Conservation (phyloP, 2,888 invertebrate genomes). For the Diaperis boleti region DNA sequence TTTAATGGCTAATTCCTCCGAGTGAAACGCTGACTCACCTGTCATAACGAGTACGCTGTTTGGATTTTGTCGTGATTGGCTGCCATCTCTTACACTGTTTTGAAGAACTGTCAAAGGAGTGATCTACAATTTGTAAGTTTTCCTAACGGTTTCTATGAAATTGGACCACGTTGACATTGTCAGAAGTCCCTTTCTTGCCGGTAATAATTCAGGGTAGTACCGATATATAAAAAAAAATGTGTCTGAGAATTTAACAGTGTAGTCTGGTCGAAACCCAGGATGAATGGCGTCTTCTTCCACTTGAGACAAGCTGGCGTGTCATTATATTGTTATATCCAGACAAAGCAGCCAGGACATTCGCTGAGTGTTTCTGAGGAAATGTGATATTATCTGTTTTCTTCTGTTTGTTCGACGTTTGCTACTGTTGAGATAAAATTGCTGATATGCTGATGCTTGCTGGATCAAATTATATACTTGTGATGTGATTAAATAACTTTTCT, state of each 20-base stretch:
- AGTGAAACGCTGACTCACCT: conserved; percentile 41
- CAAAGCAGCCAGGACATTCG: conserved; percentile 47
- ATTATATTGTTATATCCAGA: conserved; percentile 59
- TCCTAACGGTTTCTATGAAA: background rate
- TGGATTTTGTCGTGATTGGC: conserved; percentile 35
- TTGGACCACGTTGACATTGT: too few relatives aligned
- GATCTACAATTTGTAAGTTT: background rate
- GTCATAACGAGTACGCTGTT: conserved; percentile 44
- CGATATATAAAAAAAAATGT: too few relatives aligned
- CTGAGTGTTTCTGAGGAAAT: conserved; percentile 49
- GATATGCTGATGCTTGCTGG: conserved; percentile 36
- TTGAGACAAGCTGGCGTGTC: conserved; percentile 58
- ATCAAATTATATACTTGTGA: conserved; percentile 43
- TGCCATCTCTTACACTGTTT: conserved; percentile 37
- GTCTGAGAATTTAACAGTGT: conserved; percentile 44
- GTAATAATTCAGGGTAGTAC: too few relatives aligned
- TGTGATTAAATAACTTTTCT: background rate
- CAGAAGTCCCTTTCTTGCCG: too few relatives aligned
- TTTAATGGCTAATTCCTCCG: conserved; percentile 53
- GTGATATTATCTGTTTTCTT: conserved; percentile 53
- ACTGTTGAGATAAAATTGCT: conserved; percentile 48
- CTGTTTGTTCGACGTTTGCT: conserved; percentile 47
- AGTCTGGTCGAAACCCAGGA: conserved; percentile 23
- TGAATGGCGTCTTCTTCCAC: conserved; percentile 58
- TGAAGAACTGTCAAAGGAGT: background rate